Evolutionary conservation across 35 echinoderm and acorn worm species (phyloP), one percentile per base, ranked within the genome.

Genomic region (Patiria miniata): DNA sequence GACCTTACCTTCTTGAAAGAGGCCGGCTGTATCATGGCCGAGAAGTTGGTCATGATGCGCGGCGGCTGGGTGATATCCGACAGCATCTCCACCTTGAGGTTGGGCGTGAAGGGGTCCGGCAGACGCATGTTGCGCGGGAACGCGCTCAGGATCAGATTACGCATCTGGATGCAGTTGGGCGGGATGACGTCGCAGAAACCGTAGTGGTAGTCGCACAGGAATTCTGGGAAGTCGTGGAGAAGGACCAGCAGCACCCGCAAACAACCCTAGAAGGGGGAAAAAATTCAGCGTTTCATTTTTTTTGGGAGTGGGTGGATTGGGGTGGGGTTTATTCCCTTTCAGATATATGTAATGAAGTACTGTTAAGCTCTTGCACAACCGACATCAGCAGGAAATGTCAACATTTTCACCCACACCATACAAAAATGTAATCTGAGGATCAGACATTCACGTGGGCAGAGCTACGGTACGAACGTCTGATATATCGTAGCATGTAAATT

Each of bases 91-190:
- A 99, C 88, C 69, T 99, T 99, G 15, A 99, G 83, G 79, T 99
- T 99, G 18, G 96, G 96, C 2, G 96, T 99, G 92, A 99, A 99
- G 7, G 96, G 96, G 73, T 99, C 96, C 1, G 96, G 96, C 51
- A 99, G 86, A 22, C 96, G 60, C 96, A 99, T 99, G 92, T 99
- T 99, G 17, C 96, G 85, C 76, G 96, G 96, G 83, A 99, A 99
- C 28, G 96, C 96, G 84, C 93, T 95, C 39, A 99, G 84, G 40
- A 99, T 99, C 7, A 99, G 96, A 50, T 99, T 99, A 28, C 96
- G 92, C 96, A 99, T 99, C 84, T 99, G 96, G 79, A 99, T 99
- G 57, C 96, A 99, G 96, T 99, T 99, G 57, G 96, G 96, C 36
- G 96, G 96, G 59, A 99, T 99, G 44, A 99, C 96, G 42, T 99